Evolutionary conservation across 2,888 invertebrate genomes (phyloP).

Genomic region (Parnassius apollo): DNA sequence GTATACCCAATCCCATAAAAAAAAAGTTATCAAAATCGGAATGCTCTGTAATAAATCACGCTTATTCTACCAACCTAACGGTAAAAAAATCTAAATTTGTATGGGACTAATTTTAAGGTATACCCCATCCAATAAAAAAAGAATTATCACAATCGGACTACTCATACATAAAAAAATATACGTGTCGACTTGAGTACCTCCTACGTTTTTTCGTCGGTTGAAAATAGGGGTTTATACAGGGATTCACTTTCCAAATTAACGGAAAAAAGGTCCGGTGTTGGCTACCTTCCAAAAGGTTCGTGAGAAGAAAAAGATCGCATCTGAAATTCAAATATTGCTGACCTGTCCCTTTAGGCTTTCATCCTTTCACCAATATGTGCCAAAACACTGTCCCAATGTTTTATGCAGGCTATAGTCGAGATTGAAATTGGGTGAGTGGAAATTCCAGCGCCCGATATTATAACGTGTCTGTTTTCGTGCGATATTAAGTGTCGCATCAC

Average conservation of each 20-base stretch:
- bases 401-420: constrained; percentile 1
- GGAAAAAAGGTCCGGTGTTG: constrained; percentile 21
- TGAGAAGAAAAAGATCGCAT: constrained; percentile 23
- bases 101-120: no score
- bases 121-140: no score
- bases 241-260: constrained; percentile 25
- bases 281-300: constrained; percentile 11
- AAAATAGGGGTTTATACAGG: constrained; percentile 8
- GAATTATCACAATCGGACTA: no score
- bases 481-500: no score
- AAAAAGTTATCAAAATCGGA: no score
- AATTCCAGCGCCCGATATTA: no score
- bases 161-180: no score
- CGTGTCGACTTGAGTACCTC: background rate
- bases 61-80: no score
- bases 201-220: background rate
- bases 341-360: constrained; percentile 16
- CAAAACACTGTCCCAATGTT: constrained; percentile 4
- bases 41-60: no score
- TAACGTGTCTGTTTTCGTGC: no score
- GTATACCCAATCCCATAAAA: no score
- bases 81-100: no score
- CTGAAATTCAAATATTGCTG: constrained; percentile 28
- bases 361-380: constrained; percentile 15
- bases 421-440: background rate